Evolutionary conservation across 2,888 invertebrate species (phyloP).

Genomic region (Microchrysa polita): DNA sequence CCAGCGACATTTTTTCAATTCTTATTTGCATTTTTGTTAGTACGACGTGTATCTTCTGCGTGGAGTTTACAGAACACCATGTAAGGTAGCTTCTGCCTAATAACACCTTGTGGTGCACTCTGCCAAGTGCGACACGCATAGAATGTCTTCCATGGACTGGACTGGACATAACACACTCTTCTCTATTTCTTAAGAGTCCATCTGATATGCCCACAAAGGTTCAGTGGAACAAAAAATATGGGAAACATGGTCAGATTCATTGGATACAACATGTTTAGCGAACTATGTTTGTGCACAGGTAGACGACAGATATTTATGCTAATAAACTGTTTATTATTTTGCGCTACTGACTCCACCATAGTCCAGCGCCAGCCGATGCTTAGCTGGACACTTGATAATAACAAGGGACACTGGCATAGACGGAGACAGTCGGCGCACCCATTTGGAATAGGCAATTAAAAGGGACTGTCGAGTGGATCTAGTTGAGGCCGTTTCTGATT

Average conservation of each 20-base stretch:
- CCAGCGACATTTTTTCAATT: constrained; percentile 17
- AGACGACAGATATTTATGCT: constrained; percentile 29
- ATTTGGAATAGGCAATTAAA: constrained; percentile 26
- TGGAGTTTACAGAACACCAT: neutral
- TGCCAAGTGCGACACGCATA: neutral
- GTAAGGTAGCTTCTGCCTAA: neutral
- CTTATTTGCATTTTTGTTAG: constrained; percentile 17
- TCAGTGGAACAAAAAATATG: neutral
- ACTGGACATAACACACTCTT: too few relatives aligned
- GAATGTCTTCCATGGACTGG: neutral
- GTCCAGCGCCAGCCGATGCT: too few relatives aligned
- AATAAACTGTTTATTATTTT: constrained; percentile 31
- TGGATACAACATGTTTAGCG: neutral
- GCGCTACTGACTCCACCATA: neutral
- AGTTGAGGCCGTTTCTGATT: too few relatives aligned
- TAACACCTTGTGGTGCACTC: neutral
- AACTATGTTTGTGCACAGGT: constrained; percentile 10
- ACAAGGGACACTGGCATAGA: neutral
- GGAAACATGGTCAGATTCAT: too few relatives aligned
- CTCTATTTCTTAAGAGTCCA: constrained; percentile 1
- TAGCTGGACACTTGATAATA: neutral
- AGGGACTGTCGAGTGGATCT: neutral
- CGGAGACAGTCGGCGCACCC: neutral
- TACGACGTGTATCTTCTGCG: neutral
- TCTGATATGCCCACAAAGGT: neutral